Conservation (phyloP, 2,888 invertebrate genomes). For the Eristalis intricaria region DNA sequence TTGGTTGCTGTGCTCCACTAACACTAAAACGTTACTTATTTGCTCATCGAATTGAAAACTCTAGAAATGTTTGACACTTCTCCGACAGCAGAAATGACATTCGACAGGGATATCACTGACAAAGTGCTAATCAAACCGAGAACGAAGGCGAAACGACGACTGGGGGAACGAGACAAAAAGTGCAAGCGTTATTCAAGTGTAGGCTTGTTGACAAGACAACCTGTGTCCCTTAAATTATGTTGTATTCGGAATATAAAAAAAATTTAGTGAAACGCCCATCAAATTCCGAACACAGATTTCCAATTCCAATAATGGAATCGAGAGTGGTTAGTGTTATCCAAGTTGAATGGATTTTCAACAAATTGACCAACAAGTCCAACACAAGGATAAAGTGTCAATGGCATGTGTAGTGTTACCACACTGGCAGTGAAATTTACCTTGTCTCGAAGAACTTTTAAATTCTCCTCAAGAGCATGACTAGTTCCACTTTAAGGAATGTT, state of each 20-base stretch:
- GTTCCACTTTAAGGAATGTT: slow-evolving; percentile 44
- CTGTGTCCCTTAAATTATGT: background rate
- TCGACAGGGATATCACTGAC: slow-evolving; percentile 32
- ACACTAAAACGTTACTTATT: slow-evolving; percentile 34
- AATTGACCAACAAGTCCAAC: background rate
- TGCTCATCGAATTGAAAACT: slow-evolving; percentile 44
- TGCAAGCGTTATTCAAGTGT: background rate
- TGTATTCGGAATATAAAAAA: background rate
- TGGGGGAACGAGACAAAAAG: background rate
- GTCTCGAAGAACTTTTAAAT: background rate
- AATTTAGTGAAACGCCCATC: background rate
- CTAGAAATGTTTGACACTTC: slow-evolving; percentile 53
- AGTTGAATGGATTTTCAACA: slow-evolving; percentile 16
- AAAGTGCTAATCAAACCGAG: slow-evolving; percentile 46
- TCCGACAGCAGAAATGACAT: slow-evolving; percentile 48
- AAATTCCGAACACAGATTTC: slow-evolving; percentile 8
- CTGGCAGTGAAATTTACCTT: slow-evolving; percentile 16
- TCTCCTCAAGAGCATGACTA: slow-evolving; percentile 5
- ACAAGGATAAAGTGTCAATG: slow-evolving; percentile 1
- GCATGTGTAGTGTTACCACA: background rate
- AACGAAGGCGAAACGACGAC: background rate
- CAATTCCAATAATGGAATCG: slow-evolving; percentile 26
- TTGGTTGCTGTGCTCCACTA: slow-evolving; percentile 11
- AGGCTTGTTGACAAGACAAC: background rate
- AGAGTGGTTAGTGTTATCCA: background rate